Evolutionary conservation across 2,888 invertebrate species (phyloP).

Genomic region (Caenorhabditis sp.): DNA sequence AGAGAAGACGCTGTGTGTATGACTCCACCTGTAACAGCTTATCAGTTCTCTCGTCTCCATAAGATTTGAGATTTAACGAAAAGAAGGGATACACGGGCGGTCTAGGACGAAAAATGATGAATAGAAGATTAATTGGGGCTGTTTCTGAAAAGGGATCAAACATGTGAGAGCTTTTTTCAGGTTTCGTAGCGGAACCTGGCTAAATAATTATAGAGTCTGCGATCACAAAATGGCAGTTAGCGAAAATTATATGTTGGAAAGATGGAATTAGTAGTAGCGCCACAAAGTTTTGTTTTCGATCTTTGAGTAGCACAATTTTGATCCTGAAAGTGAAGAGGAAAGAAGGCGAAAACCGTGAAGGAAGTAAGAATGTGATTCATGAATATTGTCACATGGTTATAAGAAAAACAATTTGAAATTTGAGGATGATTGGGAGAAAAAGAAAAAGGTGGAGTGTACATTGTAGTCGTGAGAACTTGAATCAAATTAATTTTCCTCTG

Average conservation of each 20-base stretch:
- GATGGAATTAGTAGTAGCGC: background rate
- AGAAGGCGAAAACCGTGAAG: background rate
- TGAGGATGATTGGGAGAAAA: background rate
- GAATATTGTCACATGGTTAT: background rate
- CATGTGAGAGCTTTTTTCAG: background rate
- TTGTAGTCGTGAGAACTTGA: background rate
- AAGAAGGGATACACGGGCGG: background rate
- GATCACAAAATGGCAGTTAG: background rate
- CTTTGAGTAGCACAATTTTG: background rate
- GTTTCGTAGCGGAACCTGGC: background rate
- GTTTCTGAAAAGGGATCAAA: constrained; percentile 26
- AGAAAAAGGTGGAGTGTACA: background rate
- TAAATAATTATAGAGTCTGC: constrained; percentile 4
- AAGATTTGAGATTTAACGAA: constrained; percentile 14
- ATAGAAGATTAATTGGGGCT: constrained; percentile 39
- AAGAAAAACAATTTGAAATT: background rate
- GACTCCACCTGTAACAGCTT: constrained; percentile 33
- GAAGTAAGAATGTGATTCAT: constrained; percentile 1
- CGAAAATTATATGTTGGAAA: background rate
- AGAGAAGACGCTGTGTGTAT: constrained; percentile 19
- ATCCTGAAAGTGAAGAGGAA: background rate
- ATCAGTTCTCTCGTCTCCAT: constrained; percentile 17
- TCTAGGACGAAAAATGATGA: constrained; percentile 28
- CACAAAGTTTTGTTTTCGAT: background rate
- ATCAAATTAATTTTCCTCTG: background rate